Evolutionary conservation across 1,140 invertebrate species (phyloP).

Genomic region (Brachystomella parvula): DNA sequence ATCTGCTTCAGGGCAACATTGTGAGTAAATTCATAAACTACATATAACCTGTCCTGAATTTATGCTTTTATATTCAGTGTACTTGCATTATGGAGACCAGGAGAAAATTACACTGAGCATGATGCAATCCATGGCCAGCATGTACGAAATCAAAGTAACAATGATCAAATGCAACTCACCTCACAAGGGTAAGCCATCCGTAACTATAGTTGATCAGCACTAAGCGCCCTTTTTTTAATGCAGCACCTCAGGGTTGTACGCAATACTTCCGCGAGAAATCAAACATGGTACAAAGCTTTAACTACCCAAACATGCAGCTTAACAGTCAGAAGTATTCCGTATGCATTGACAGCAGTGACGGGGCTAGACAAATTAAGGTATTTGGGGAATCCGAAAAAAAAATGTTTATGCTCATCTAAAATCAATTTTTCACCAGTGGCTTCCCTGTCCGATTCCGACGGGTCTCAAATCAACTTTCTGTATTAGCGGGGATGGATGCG

Average conservation of each 20-base stretch:
- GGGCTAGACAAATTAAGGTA: background rate
- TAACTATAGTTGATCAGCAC: too few relatives aligned
- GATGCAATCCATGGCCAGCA: background rate
- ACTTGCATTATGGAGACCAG: too few relatives aligned
- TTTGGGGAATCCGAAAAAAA: background rate
- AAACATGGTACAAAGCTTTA: background rate
- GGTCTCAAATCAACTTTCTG: background rate
- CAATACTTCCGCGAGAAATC: background rate
- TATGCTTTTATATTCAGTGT: too few relatives aligned
- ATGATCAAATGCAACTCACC: slow-evolving; percentile 3
- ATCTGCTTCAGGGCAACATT: too few relatives aligned
- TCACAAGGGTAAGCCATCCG: background rate
- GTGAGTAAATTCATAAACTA: too few relatives aligned
- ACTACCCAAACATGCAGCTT: background rate
- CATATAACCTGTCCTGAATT: too few relatives aligned
- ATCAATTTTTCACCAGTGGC: background rate
- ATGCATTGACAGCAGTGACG: background rate
- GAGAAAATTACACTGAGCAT: slow-evolving; percentile 2
- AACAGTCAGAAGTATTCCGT: background rate
- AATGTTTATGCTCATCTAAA: background rate
- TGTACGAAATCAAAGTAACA: background rate
- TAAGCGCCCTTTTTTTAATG: background rate
- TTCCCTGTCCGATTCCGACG: background rate
- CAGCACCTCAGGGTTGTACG: background rate
- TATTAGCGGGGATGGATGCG: background rate